A percentile compares a stretch with the other conserved stretches of the same genome.
Conservation (phyloP, 2,113 vertebrate species). For the Sterna hirundo region DNA sequence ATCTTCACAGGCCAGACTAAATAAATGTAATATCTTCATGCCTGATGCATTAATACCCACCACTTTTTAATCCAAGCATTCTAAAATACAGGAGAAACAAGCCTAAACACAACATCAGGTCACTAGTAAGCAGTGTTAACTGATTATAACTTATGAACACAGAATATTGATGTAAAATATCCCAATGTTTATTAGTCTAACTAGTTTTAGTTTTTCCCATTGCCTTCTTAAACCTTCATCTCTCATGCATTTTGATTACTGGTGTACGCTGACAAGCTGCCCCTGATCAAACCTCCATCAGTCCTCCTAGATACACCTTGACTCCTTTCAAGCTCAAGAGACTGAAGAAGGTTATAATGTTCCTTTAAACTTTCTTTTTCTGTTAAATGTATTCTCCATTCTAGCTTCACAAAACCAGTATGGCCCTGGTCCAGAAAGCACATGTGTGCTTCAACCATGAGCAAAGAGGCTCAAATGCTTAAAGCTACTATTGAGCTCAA, state of each 20-base stretch:
- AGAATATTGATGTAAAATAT: background rate
- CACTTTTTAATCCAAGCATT: background rate
- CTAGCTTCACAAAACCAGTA: background rate
- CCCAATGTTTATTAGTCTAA: background rate
- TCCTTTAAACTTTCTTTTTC: background rate
- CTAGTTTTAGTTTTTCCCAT: background rate
- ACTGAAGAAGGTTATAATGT: background rate
- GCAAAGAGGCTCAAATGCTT: background rate
- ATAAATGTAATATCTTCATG: background rate
- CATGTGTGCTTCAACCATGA: background rate
- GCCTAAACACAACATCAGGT: background rate
- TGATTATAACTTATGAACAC: background rate
- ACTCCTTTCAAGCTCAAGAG: background rate
- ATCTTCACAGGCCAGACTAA: background rate
- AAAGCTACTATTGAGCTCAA: background rate
- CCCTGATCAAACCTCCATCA: background rate
- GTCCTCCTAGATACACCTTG: background rate
- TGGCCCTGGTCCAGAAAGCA: background rate
- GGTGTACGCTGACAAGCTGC: background rate
- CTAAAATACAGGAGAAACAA: background rate
- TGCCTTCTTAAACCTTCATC: background rate
- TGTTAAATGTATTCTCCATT: background rate
- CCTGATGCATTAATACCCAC: background rate
- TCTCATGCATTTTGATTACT: background rate
- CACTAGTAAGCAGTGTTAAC: background rate